A percentile compares a stretch with the other conserved stretches of the same genome.
phyloP scores from a whole-genome alignment of 2,888 invertebrate species.

The Danaus chrysippus region DNA sequence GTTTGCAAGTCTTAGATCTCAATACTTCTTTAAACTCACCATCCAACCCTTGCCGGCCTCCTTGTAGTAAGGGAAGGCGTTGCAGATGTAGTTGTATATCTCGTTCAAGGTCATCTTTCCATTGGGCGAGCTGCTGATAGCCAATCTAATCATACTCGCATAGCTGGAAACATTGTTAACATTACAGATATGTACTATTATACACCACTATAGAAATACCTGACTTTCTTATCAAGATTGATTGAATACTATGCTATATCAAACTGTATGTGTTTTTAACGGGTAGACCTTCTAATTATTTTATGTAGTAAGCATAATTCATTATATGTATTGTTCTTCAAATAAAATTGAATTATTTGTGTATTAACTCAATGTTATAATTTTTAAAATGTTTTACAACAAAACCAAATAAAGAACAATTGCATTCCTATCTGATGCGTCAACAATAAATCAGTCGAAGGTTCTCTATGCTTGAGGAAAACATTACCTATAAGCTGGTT shows the following conservation, averaged over 20 bases:
- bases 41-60: slow-evolving; percentile 86
- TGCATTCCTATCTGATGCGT: slow-evolving; percentile 22
- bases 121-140: slow-evolving; percentile 82
- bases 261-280: too few species aligned
- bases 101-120: slow-evolving; percentile 87
- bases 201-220: too few species aligned
- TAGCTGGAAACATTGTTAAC: slow-evolving; percentile 72
- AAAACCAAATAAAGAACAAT: background rate
- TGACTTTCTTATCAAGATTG: too few species aligned
- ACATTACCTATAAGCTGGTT: slow-evolving; percentile 78
- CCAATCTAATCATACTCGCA: slow-evolving; percentile 84
- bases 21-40: slow-evolving; percentile 72
- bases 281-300: too few species aligned
- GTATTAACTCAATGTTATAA: slow-evolving; percentile 13
- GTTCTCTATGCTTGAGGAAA: slow-evolving; percentile 43
- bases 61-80: slow-evolving; percentile 85
- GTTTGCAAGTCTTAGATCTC: too few species aligned
- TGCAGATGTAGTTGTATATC: slow-evolving; percentile 86
- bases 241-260: too few species aligned
- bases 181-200: too few species aligned
- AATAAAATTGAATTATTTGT: background rate
- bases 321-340: too few species aligned
- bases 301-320: too few species aligned
- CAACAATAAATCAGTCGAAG: slow-evolving; percentile 35
- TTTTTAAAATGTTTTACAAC: background rate